A percentile compares a stretch with the other conserved stretches of the same genome.
Evolutionary conservation across 2,113 vertebrate species (phyloP).

Genomic region (Collichthys lucidus): DNA sequence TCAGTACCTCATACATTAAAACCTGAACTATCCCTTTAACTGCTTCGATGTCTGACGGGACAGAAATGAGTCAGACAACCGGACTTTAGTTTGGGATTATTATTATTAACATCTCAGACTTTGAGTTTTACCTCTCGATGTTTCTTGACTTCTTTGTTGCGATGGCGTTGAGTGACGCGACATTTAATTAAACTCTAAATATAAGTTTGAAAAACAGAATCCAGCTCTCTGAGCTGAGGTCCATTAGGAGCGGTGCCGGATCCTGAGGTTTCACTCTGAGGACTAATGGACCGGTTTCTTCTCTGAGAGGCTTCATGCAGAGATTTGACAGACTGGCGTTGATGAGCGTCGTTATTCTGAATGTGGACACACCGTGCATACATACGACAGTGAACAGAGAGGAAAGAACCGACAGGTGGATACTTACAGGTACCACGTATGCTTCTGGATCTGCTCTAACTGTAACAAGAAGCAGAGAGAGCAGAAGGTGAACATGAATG

Average conservation of each 20-base stretch:
- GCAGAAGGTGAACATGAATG: neutral
- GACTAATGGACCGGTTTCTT: slow-evolving; percentile 33
- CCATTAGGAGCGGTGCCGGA: neutral
- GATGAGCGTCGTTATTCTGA: slow-evolving; percentile 4
- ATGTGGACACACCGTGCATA: neutral
- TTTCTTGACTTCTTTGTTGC: too few relatives aligned
- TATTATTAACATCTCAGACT: too few relatives aligned
- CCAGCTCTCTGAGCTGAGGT: neutral
- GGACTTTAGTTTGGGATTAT: too few relatives aligned
- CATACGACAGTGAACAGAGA: neutral
- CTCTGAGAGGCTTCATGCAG: neutral
- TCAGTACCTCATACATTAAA: too few relatives aligned
- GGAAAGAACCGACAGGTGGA: neutral
- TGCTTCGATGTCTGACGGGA: too few relatives aligned
- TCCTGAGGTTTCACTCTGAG: neutral
- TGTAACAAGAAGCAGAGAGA: slow-evolving; percentile 81
- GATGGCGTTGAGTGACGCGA: neutral
- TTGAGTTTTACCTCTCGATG: too few relatives aligned
- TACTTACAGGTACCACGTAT: slow-evolving; percentile 99
- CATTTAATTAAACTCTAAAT: neutral
- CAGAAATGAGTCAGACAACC: too few relatives aligned
- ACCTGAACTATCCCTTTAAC: too few relatives aligned
- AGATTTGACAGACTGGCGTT: neutral
- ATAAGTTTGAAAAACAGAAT: slow-evolving; percentile 18
- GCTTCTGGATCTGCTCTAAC: slow-evolving; percentile 99